These are phyloP conservation scores for Callorhinus ursinus DNA, from an alignment of 2,113 vertebrate genomes.

Conservation along the genomic window DNA sequence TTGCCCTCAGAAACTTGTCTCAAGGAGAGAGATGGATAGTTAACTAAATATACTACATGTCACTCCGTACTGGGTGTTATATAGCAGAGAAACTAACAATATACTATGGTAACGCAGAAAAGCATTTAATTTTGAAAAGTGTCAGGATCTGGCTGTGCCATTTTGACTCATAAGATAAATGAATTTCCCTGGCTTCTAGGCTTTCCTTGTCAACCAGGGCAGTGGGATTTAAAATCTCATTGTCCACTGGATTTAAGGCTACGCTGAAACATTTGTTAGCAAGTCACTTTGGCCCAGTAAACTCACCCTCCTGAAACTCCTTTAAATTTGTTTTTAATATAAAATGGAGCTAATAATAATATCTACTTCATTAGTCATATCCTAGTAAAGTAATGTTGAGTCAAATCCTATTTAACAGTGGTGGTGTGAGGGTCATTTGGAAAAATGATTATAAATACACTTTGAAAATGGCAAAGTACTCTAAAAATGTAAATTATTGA, in stretches of 20 bases:
- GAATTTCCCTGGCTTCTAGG: not conserved
- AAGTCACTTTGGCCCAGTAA: not conserved
- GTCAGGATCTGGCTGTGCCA: not conserved
- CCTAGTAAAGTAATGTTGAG: not conserved
- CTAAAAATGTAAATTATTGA: conserved; percentile 39
- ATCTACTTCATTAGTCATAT: not conserved
- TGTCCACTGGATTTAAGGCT: not conserved
- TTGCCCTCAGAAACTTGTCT: not conserved
- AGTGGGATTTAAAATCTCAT: not conserved
- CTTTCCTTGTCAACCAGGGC: not conserved
- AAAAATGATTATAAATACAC: not conserved
- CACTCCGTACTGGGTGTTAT: not conserved
- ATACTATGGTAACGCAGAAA: not conserved
- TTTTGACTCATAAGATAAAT: conserved; percentile 9
- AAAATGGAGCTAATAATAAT: not conserved
- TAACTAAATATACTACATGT: not conserved
- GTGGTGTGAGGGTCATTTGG: not conserved
- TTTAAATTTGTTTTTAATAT: not conserved
- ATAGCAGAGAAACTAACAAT: not conserved
- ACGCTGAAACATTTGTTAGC: not conserved
- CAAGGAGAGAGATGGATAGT: not conserved
- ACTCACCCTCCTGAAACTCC: not conserved
- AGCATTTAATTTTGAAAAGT: not conserved
- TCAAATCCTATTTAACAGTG: not conserved
- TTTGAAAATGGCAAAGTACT: conserved; percentile 10